phyloP scores from a whole-genome alignment of 2,113 vertebrate species.

The Spea multiplicata region DNA sequence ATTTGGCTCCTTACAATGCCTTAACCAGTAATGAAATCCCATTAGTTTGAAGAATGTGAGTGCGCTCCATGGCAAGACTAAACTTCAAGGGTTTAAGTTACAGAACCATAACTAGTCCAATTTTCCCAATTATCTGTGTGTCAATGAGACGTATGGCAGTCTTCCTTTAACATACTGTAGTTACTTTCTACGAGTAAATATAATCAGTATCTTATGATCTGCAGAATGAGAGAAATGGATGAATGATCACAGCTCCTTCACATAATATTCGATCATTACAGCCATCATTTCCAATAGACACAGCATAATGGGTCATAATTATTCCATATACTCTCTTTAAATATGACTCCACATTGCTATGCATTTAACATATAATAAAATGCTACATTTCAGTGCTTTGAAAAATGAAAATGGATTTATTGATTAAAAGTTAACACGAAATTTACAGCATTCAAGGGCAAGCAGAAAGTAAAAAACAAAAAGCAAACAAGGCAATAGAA shows the following conservation, averaged over 20 bases:
- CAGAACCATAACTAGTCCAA: background rate
- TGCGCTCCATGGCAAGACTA: background rate
- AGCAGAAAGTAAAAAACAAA: background rate
- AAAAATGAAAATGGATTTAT: constrained; percentile 41
- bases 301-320: constrained; percentile 32
- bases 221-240: constrained; percentile 23
- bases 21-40: background rate
- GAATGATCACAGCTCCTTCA: constrained; percentile 4
- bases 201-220: constrained; percentile 32
- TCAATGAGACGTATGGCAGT: background rate
- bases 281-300: constrained; percentile 30
- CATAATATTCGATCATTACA: constrained; percentile 21
- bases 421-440: constrained; percentile 37
- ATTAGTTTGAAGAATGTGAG: background rate
- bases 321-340: constrained; percentile 21
- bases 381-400: constrained; percentile 31
- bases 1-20: too few species aligned
- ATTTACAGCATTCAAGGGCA: constrained; percentile 31
- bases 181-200: constrained; percentile 33
- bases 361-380: constrained; percentile 35
- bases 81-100: background rate
- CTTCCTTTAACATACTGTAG: constrained; percentile 15
- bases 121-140: background rate
- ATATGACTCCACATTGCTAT: constrained; percentile 21
- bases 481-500: background rate